Evolutionary conservation across 2,113 vertebrate species (phyloP), one percentile per base, ranked within the genome.

Genomic region (Misgurnus mizolepis): DNA sequence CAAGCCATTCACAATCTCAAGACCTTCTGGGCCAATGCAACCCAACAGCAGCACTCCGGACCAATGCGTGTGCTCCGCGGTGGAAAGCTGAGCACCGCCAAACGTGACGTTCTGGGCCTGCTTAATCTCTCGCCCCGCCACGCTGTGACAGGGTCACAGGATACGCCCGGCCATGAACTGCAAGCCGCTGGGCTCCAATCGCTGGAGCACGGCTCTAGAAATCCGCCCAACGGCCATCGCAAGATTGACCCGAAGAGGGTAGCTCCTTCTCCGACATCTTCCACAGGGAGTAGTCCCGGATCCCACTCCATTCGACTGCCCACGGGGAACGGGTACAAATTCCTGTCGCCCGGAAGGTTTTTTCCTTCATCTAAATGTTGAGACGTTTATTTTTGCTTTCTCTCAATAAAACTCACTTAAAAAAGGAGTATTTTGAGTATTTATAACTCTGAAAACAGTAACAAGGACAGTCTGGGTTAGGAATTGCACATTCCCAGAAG

Each of bases 281-380:
- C 90, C 3, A 90, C 92, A 60, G 79, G 91, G 47, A 89, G 88
- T 7, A 49, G 89, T 0, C 81, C 89, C 0, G 85, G 88, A 0
- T 74, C 89, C 0, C 92, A 90, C 39, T 89, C 93, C 6, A 78
- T 94, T 82, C 92, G 93, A 88, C 92, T 95, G 81, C 94, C 95
- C 0, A 90, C 95, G 9, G 95, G 94, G 76, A 98, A 97, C 0
- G 95, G 96, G 53, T 97, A 95, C 88, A 98, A 95, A 85, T 96
- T 98, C 76, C 87, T 96, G 80, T 95, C 96, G 53, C 92, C 96
- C 0, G 96, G 96, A 82, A 93, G 95, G 78, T 96, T 98, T 82
- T 98, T 97, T 80, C 97, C 97, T 40, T 98, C 97, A 14, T 98
- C 97, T 71, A 99, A 99, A 89, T 99, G 97, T 85, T 99, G 88